Evolutionary conservation across 2,888 invertebrate species (phyloP), one percentile per base, ranked within the genome.

Genomic region (Drosophila emarginata): DNA sequence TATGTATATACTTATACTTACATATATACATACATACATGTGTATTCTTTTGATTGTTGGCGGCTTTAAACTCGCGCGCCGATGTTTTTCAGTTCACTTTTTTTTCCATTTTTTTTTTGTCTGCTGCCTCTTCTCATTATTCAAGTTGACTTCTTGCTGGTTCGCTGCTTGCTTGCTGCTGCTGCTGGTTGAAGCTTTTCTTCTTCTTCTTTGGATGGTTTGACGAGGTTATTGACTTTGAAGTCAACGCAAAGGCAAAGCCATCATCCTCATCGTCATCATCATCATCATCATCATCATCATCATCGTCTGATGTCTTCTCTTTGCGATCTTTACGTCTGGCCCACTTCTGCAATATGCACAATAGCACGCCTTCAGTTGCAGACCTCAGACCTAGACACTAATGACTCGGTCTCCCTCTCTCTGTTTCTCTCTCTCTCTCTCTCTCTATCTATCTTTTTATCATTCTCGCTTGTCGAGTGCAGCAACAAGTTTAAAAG

Each of bases 71-170:
- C 45, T 45, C 76, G 68, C 76, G 69, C 76, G 72, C 76, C 79
- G 72, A 77, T 70, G 79, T 75, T 79, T 81, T 82, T 72, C 66
- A 82, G 80, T 82, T 80, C 76, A 78, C 71, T 70, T 77, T 81
- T 76, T 62, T 71, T 76, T 53, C n/a, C n/a, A n/a, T 63, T 69
- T 76, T 80, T 74, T 65, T 75, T 74, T 56, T 64, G 45, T 45
- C 45, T 45, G 45, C 18, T 58, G 79, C 72, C 67, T 67, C 70
- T 61, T 57, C 71, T 71, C 76, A 78, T 74, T 80, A 83, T 80
- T 80, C 78, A 77, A 45, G 79, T 80, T 77, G 79, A 72, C 81
- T 80, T 64, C 56, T 61, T 61, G 60, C 45, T 45, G 45, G 45
- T 45, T 45, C 45, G 45, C 18, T 45, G 45, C 45, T 67, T 56